Evolutionary conservation across 2,888 invertebrate genomes (phyloP), one percentile per base, ranked within the genome.

Genomic region (Amphimallon solstitiale): DNA sequence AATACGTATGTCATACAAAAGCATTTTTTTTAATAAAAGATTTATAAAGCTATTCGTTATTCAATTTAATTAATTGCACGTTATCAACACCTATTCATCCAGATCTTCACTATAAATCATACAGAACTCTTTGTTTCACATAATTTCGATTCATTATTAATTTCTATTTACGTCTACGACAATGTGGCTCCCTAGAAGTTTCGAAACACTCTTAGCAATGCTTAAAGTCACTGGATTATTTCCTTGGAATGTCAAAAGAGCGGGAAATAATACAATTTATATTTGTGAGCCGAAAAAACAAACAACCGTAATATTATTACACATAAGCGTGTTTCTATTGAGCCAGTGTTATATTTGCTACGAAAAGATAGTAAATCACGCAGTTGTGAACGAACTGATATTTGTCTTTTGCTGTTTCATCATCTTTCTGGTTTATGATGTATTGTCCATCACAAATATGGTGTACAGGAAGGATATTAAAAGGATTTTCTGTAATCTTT

Each of bases 351-450:
- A 63, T 34, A 43, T 67, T 23, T 67, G 66, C 40, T 63, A 59
- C 15, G 59, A 63, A 10, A 67, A 67, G 29, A 23, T 67, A 23
- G 14, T 38, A 17, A 54, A 14, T 19, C 46, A 63, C 38, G 63
- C 66, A 17, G 66, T 67, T 15, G 46, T 67, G 38, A 67, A 67
- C 49, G 66, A 67, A 48, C 48, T 63, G 9, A 48, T 67, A 21
- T 67, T 67, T 23, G 66, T 67, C n/a, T 40, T 56, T 29, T 67
- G 66, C 43, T 59, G 62, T 1, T 46, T 56, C 17, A 52, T 54
- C 9, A 66, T 66, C 54, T 66, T 56, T 21, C 17, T 66, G 2
- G 66, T 66, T 12, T 66, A 66, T 29, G 52, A 35, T 7, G 37
- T 45, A 6, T 48, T 67, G 38, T 52, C 56, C 7, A 54, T 59